A percentile compares a stretch with the other conserved stretches of the same genome.
phyloP scores from a whole-genome alignment of 2,797 vertebrate species.

The Cossypha heuglini region DNA sequence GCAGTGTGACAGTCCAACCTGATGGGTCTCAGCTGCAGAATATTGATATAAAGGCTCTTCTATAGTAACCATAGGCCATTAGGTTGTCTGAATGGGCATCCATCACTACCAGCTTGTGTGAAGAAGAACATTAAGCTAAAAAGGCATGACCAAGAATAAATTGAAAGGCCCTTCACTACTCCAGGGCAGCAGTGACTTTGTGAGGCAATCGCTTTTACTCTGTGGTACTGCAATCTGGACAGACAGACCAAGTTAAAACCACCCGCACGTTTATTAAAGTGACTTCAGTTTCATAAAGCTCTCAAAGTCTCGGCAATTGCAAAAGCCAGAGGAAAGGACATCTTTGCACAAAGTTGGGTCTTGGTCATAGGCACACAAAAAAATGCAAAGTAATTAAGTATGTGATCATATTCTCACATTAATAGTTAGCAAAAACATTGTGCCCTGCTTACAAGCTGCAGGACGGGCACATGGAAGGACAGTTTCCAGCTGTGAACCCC shows the following conservation, averaged over 20 bases:
- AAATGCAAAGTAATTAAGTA: background rate
- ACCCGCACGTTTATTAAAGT: background rate
- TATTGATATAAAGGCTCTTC: constrained; percentile 40
- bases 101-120: constrained; percentile 48
- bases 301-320: background rate
- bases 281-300: background rate
- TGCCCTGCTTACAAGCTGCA: background rate
- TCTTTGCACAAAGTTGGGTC: background rate
- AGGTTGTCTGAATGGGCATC: constrained; percentile 53
- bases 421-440: background rate
- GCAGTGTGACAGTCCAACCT: constrained; percentile 4
- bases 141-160: constrained; percentile 60
- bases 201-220: background rate
- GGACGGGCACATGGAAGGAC: background rate
- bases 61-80: constrained; percentile 46
- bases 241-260: background rate
- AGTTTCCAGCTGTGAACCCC: background rate
- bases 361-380: background rate
- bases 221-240: background rate
- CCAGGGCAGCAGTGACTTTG: constrained; percentile 27
- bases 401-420: background rate
- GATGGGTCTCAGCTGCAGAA: constrained; percentile 21
- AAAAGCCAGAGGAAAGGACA: background rate
- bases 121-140: constrained; percentile 55
- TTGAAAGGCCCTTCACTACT: constrained; percentile 26